phyloP scores from a whole-genome alignment of 2,888 invertebrate species.

The Clunio marinus region DNA sequence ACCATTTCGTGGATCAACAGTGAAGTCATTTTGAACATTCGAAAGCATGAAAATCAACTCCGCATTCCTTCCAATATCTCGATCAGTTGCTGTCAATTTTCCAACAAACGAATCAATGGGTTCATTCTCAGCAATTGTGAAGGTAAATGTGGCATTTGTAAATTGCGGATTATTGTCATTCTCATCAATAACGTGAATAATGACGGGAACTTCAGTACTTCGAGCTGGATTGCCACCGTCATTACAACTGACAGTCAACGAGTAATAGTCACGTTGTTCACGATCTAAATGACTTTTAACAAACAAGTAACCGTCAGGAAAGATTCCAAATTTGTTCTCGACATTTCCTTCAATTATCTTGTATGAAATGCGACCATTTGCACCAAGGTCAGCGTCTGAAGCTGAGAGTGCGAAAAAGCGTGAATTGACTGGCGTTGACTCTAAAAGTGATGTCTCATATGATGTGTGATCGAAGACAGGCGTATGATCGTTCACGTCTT shows the following conservation, averaged over 20 bases:
- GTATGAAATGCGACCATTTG: constrained; percentile 75
- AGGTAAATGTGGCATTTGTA: constrained; percentile 83
- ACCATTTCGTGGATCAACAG: constrained; percentile 84
- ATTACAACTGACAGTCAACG: constrained; percentile 74
- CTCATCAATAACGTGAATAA: constrained; percentile 90
- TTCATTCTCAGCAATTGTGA: constrained; percentile 83
- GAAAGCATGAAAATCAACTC: constrained; percentile 80
- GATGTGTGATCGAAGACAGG: constrained; percentile 88
- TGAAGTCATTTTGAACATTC: constrained; percentile 72
- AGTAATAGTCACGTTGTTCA: constrained; percentile 88
- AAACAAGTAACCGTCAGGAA: constrained; percentile 90
- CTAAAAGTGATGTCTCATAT: constrained; percentile 86
- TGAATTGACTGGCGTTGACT: constrained; percentile 86
- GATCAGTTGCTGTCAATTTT: constrained; percentile 82
- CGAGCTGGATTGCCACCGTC: constrained; percentile 75
- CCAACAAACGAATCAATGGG: constrained; percentile 88
- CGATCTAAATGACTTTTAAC: constrained; percentile 82
- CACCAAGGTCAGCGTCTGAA: constrained; percentile 79
- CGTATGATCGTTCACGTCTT: constrained; percentile 93
- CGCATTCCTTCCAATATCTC: constrained; percentile 86
- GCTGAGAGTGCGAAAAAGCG: constrained; percentile 87
- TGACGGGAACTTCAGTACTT: constrained; percentile 83
- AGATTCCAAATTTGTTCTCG: constrained; percentile 85
- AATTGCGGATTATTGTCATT: constrained; percentile 95
- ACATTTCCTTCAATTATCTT: constrained; percentile 80